phyloP scores from a whole-genome alignment of 2,888 invertebrate genomes.

The Microchrysa polita region DNA sequence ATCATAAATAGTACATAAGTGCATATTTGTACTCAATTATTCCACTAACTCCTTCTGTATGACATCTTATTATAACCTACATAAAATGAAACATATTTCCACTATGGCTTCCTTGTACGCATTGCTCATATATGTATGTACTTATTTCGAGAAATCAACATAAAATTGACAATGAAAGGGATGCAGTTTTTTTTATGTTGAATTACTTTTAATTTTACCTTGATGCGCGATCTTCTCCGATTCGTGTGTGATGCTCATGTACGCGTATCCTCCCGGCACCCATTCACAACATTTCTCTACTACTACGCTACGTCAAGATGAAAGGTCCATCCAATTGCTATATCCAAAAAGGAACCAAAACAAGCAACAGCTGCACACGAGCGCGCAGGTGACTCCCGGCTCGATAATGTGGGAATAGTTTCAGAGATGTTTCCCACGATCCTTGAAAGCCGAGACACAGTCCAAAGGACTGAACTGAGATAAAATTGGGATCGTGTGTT shows the following conservation, averaged over 20 bases:
- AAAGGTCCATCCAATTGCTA: constrained; percentile 4
- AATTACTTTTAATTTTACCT: not conserved
- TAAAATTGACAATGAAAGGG: too few species aligned
- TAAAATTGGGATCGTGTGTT: too few species aligned
- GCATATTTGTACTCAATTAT: too few species aligned
- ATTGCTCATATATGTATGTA: too few species aligned
- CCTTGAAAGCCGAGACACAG: constrained; percentile 45
- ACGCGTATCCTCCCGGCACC: constrained; percentile 21
- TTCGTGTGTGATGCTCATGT: constrained; percentile 2
- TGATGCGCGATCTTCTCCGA: not conserved
- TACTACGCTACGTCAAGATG: not conserved
- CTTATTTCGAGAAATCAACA: too few species aligned
- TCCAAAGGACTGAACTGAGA: constrained; percentile 1
- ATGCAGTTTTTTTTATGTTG: constrained; percentile 4
- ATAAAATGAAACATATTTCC: too few species aligned
- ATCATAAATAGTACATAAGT: too few species aligned
- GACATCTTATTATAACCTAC: too few species aligned
- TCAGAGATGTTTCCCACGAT: constrained; percentile 65
- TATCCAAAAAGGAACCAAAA: constrained; percentile 46
- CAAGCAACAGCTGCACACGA: constrained; percentile 50
- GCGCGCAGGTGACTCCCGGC: constrained; percentile 51
- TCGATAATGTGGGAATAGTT: constrained; percentile 62
- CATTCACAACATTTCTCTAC: not conserved
- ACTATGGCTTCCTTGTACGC: too few species aligned
- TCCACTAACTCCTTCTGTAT: too few species aligned